These are phyloP conservation scores for Orgyia antiqua DNA, from an alignment of 2,888 invertebrate genomes.

Conservation along the genomic window DNA sequence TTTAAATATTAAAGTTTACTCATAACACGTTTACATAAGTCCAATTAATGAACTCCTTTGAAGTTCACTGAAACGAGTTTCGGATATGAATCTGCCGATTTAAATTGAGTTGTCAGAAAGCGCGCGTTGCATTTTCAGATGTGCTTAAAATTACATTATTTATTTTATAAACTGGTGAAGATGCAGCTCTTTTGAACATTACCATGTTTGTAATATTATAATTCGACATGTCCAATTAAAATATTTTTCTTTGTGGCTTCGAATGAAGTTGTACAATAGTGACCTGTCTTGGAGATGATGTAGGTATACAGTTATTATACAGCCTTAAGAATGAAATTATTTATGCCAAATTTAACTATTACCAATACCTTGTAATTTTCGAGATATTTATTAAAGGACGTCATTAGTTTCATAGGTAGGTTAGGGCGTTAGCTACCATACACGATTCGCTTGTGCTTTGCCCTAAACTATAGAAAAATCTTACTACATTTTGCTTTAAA, in stretches of 20 bases:
- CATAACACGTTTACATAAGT: too few species aligned
- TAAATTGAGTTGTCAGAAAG: conserved; percentile 64
- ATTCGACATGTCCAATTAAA: conserved; percentile 1
- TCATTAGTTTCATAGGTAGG: too few species aligned
- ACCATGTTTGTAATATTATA: conserved; percentile 9
- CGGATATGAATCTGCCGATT: conserved; percentile 58
- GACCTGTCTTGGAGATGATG: not conserved
- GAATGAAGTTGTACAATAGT: not conserved
- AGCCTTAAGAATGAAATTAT: too few species aligned
- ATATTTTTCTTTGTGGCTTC: not conserved
- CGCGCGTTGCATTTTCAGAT: conserved; percentile 42
- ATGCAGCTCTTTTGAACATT: conserved; percentile 12
- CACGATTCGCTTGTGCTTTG: too few species aligned
- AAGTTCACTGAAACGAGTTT: conserved; percentile 56
- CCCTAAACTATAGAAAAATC: too few species aligned
- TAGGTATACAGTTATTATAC: too few species aligned
- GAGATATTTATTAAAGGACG: too few species aligned
- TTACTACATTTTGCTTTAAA: too few species aligned
- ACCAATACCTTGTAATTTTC: too few species aligned
- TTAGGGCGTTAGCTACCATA: too few species aligned
- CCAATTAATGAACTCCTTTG: conserved; percentile 68
- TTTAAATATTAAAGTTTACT: too few species aligned
- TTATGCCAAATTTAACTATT: too few species aligned
- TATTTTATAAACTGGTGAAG: conserved; percentile 29
- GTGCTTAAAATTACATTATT: conserved; percentile 47